Base-by-base conservation (phyloP, 2,797 vertebrate species). In the Periophthalmus magnuspinnatus region DNA sequence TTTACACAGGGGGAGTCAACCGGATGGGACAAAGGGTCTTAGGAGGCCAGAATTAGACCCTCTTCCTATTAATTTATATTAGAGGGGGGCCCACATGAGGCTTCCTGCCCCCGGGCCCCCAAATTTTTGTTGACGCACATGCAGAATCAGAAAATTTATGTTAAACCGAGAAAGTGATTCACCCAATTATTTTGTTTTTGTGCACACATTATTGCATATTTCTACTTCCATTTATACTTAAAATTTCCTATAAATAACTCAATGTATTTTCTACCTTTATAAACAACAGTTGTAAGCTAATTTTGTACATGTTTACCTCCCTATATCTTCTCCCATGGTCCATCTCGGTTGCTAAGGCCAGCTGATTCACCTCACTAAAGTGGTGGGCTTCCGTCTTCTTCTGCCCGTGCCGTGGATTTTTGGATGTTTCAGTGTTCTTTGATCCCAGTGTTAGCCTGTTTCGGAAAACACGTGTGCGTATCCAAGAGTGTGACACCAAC, bases 311-410 rank as follows among this genome's bases (percentile, higher is more conserved):
- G 22, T 2, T 24, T n/a, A 8, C 33, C 3, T 19, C 7, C 7
- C 13, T 13, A 5, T 5, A 45, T 6, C 47, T 5, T 74, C 83
- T 67, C 77, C 80, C 68, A 62, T 24, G 72, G 75, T 77, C 76
- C 24, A 77, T 83, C 84, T 74, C 74, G 82, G 82, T 82, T 82
- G 60, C 22, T 78, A 77, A 78, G 85, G 82, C 85, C 88, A 77
- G 82, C 78, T 82, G 72, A 70, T 75, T 81, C 83, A 72, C 78
- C 86, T 82, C 80, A 64, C 55, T 68, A 65, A 33, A 34, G 74
- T 76, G 84, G 79, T 82, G 84, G 82, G 84, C 81, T 93, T 93
- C 94, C 91, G 93, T 94, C 95, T 93, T 91, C 92, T 93, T 93
- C 92, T 93, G 93, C 94, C 92, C 94, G 93, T 92, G 81, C 81